Evolutionary conservation across 2,888 invertebrate genomes (phyloP).

Genomic region (Ichneumon xanthorius): DNA sequence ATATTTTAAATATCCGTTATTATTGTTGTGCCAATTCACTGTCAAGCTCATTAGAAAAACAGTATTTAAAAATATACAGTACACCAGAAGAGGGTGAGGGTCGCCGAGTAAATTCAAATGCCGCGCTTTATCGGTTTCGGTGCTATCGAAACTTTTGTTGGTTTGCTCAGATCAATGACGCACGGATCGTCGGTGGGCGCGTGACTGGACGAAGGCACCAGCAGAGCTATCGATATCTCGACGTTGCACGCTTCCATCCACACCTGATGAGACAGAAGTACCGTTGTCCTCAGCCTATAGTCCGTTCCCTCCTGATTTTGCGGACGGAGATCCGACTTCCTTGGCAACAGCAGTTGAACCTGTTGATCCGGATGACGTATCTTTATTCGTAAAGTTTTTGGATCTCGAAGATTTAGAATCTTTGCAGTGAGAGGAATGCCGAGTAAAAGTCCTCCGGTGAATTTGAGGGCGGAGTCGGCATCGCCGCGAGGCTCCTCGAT

Average conservation of each 20-base stretch:
- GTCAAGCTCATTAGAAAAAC: neutral
- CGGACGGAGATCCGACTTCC: conserved; percentile 91
- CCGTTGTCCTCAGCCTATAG: conserved; percentile 92
- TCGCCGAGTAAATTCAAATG: conserved; percentile 85
- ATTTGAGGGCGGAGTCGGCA: conserved; percentile 93
- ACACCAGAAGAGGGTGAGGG: neutral
- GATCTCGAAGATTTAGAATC: conserved; percentile 91
- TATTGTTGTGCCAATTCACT: neutral
- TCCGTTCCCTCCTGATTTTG: conserved; percentile 87
- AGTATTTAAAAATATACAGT: conserved; percentile 41
- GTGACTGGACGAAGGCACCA: conserved; percentile 88
- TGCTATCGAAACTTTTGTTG: conserved; percentile 94
- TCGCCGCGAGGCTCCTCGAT: conserved; percentile 95
- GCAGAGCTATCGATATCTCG: conserved; percentile 93
- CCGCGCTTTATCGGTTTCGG: conserved; percentile 95
- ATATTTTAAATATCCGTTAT: conserved; percentile 36
- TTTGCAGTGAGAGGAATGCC: conserved; percentile 95
- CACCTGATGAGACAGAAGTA: conserved; percentile 95
- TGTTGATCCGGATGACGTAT: conserved; percentile 97
- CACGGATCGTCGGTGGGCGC: conserved; percentile 86
- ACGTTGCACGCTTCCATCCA: conserved; percentile 97
- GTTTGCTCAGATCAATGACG: conserved; percentile 93
- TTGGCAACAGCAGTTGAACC: conserved; percentile 93
- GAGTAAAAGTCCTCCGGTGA: conserved; percentile 96
- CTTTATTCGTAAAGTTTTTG: conserved; percentile 91